Evolutionary conservation across 2,888 invertebrate genomes (phyloP), one percentile per base, ranked within the genome.

Genomic region (Diarsia mendica): DNA sequence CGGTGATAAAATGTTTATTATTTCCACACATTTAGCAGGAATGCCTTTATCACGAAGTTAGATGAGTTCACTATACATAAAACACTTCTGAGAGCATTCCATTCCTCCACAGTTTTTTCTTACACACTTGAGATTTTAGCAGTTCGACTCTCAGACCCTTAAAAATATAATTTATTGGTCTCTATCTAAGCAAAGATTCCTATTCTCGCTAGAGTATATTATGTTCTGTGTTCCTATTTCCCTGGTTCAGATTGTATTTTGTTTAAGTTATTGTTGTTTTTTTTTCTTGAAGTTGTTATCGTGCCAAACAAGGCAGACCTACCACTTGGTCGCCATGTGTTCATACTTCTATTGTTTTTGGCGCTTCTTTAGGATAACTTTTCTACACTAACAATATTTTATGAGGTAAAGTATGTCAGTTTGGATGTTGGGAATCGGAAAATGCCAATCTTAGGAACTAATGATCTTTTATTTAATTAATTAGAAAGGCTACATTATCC

Each of bases 311-410:
- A 39, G 11, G 23, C 39, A 55, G 6, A 48, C 23, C 2, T 28
- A 23, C 13, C 61, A 74, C 23, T 64, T 74, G 48, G 20, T 64
- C 23, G 20, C 74, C 39, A 74, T 48, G 23, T 65, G 75, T 65
- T n/a, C 39, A 39, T n/a, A 13, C 6, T 18, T 61, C 39, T n/a
- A n/a, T 75, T 75, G 15, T 48, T 58, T 6, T 65, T 55, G 13
- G 39, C 18, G 39, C 28, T 58, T 65, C 13, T 44, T n/a, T n/a
- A 33, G 1, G 13, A n/a, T 44, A 44, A n/a, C 13, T 44, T 58
- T 58, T 58, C 53, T 53, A 55, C 11, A 55, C 55, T 13, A 55
- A 53, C 5, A 53, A 4, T 53, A n/a, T 11, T 53, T 28, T 2
- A 28, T 2, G 28, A 28, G 28, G 28, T 28, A 28, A 28, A 28